phyloP scores from a whole-genome alignment of 2,113 vertebrate species.

The Marmota monax region DNA sequence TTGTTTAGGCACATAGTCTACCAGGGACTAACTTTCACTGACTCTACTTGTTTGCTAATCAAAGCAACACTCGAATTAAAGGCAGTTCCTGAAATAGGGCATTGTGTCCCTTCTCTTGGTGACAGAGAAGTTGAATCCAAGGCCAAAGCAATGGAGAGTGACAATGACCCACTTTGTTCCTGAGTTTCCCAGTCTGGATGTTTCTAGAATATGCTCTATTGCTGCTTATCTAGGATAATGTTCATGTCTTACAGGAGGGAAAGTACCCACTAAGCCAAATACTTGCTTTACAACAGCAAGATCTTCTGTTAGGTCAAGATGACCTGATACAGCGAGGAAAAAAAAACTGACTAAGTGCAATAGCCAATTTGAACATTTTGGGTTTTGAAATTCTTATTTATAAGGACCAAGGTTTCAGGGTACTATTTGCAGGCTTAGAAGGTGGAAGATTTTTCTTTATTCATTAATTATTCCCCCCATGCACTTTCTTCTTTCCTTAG shows the following conservation, averaged over 20 bases:
- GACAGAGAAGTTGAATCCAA: background rate
- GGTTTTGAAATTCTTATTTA: background rate
- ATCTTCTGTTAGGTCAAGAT: background rate
- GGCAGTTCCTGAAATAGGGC: background rate
- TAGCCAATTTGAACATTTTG: background rate
- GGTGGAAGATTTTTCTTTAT: background rate
- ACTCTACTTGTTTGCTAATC: background rate
- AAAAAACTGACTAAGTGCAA: background rate
- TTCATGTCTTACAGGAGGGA: background rate
- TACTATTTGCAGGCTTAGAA: background rate
- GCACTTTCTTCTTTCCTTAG: background rate
- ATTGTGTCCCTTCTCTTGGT: background rate
- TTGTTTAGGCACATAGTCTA: background rate
- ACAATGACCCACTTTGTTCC: background rate
- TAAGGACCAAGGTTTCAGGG: background rate
- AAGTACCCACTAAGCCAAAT: background rate
- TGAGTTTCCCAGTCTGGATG: background rate
- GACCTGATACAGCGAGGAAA: background rate
- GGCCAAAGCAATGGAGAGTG: background rate
- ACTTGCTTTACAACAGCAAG: background rate
- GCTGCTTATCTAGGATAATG: background rate
- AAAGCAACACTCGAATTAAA: background rate
- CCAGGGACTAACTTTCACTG: background rate
- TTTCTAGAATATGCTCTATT: background rate
- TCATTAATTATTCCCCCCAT: background rate